These are phyloP conservation scores for Phyllotreta striolata DNA, from an alignment of 2,888 invertebrate species.

Conservation along the genomic window DNA sequence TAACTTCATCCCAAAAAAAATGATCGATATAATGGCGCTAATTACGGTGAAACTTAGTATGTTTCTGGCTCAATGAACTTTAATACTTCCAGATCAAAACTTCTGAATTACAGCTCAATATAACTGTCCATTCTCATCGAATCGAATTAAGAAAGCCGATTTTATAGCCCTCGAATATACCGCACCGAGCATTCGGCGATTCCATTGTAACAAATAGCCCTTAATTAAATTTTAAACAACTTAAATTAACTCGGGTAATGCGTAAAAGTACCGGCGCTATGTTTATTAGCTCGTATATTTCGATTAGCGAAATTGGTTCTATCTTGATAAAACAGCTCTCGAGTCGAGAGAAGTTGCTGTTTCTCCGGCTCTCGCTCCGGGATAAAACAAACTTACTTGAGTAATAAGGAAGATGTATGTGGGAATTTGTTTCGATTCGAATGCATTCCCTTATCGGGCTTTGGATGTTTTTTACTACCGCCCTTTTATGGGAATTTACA, in stretches of 20 bases:
- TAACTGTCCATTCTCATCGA: constrained; percentile 6
- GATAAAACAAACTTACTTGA: constrained; percentile 17
- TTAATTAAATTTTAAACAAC: constrained; percentile 33
- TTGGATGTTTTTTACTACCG: no score
- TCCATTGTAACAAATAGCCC: constrained; percentile 28
- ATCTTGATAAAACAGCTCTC: constrained; percentile 37
- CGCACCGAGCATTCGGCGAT: constrained; percentile 18
- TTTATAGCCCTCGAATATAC: constrained; percentile 8
- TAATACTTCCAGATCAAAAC: constrained; percentile 7
- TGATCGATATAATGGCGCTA: no score
- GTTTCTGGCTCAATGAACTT: not conserved
- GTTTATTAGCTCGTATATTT: constrained; percentile 36
- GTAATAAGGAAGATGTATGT: constrained; percentile 20
- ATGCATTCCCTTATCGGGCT: no score
- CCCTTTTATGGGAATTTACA: no score
- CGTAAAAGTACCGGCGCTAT: constrained; percentile 35
- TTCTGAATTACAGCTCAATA: constrained; percentile 17
- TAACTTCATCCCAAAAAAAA: no score
- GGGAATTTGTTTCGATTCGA: not conserved
- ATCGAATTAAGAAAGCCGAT: constrained; percentile 13
- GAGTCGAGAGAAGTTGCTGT: constrained; percentile 23
- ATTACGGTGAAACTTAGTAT: no score
- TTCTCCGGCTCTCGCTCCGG: constrained; percentile 6
- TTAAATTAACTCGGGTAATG: constrained; percentile 33
- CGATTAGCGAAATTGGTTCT: constrained; percentile 39